Evolutionary conservation across 2,113 vertebrate species (phyloP).

Genomic region (Chloropsis hardwickii): DNA sequence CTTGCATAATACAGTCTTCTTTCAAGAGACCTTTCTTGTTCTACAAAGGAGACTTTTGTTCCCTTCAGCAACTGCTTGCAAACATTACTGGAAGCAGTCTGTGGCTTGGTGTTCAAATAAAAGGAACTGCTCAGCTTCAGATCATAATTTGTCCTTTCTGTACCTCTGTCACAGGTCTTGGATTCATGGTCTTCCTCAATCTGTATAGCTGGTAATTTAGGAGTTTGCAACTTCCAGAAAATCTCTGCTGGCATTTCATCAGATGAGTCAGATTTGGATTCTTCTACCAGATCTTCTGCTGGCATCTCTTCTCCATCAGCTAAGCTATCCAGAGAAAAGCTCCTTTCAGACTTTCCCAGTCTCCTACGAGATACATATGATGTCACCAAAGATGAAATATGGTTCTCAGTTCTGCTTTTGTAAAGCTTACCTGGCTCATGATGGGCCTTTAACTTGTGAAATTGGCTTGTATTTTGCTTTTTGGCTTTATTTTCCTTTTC

Average conservation of each 20-base stretch:
- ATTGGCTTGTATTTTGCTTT: constrained; percentile 12
- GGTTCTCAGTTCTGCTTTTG: not conserved
- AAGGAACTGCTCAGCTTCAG: constrained; percentile 61
- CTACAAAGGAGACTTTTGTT: not conserved
- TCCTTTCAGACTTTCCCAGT: constrained; percentile 23
- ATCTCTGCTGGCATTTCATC: constrained; percentile 80
- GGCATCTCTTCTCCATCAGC: constrained; percentile 62
- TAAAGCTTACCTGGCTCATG: constrained; percentile 3
- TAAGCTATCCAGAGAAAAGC: constrained; percentile 69
- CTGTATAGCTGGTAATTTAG: not conserved
- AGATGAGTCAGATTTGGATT: constrained; percentile 55
- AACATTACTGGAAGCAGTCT: constrained; percentile 30
- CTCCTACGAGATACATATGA: not conserved
- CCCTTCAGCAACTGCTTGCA: not conserved
- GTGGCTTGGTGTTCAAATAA: constrained; percentile 56
- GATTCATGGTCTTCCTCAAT: not conserved
- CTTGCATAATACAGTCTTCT: not conserved
- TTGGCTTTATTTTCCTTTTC: constrained; percentile 56
- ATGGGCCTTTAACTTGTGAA: not conserved
- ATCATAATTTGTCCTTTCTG: constrained; percentile 3
- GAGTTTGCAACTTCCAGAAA: constrained; percentile 74
- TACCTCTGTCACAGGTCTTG: not conserved
- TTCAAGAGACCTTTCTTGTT: not conserved
- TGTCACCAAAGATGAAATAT: constrained; percentile 7
- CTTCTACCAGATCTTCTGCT: constrained; percentile 33